Percentiles rank a stretch among this genome's conserved stretches.
Conservation (phyloP, 1,140 invertebrate species). For the Drosophila erecta region DNA sequence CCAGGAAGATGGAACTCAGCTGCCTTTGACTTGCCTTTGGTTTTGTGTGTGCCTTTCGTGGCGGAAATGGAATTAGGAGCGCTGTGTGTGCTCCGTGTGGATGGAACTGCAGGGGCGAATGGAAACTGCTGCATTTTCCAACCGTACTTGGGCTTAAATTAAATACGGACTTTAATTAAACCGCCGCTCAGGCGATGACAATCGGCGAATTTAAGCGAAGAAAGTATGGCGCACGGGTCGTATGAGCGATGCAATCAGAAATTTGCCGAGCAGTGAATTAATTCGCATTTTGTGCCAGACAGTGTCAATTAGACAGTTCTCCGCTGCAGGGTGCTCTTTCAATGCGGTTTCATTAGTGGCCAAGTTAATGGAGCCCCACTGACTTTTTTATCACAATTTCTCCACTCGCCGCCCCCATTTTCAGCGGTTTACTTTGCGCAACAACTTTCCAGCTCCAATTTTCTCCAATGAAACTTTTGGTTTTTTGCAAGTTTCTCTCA, state of each 20-base stretch:
- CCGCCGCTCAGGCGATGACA: neutral
- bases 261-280: conserved; percentile 11
- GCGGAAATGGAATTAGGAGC: conserved; percentile 1
- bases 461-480: conserved; percentile 58
- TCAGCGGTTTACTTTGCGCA: conserved; percentile 62
- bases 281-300: conserved; percentile 16
- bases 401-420: conserved; percentile 11
- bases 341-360: conserved; percentile 76
- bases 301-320: conserved; percentile 46
- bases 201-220: neutral
- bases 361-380: conserved; percentile 56
- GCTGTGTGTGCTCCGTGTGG: neutral
- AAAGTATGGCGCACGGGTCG: conserved; percentile 12
- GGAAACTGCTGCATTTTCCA: neutral
- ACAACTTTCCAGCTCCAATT: conserved; percentile 70
- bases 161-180: neutral
- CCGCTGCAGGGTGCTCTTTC: conserved; percentile 43
- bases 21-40: conserved; percentile 10
- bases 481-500: conserved; percentile 26
- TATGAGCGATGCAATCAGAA: conserved; percentile 28
- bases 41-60: conserved; percentile 1
- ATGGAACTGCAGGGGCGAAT: neutral
- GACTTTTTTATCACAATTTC: conserved; percentile 2
- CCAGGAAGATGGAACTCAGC: neutral
- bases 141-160: neutral